Conservation (phyloP, 1,140 invertebrate species). For the Heliconius melpomene region DNA sequence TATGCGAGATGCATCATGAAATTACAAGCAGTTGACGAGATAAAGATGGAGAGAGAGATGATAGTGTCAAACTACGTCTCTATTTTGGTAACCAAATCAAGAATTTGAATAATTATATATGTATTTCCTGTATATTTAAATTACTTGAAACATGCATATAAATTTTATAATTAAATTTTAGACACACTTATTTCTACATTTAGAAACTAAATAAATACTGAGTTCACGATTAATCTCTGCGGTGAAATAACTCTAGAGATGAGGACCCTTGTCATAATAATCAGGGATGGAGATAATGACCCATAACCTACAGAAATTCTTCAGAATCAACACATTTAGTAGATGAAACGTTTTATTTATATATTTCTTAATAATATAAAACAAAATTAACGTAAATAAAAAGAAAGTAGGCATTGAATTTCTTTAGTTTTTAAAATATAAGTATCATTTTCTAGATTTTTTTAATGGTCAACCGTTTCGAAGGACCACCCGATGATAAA, state of each 20-base stretch:
- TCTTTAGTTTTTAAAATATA: too few relatives aligned
- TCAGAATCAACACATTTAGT: conserved; percentile 14
- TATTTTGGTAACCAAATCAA: too few relatives aligned
- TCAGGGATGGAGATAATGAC: conserved; percentile 24
- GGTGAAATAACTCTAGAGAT: conserved; percentile 18
- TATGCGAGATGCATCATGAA: too few relatives aligned
- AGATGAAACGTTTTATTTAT: neutral
- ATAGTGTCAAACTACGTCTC: too few relatives aligned
- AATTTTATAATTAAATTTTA: neutral
- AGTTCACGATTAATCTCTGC: conserved; percentile 7
- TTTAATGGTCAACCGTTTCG: too few relatives aligned
- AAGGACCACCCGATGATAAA: too few relatives aligned
- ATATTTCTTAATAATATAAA: neutral
- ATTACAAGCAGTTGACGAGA: too few relatives aligned
- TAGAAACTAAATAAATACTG: conserved; percentile 1
- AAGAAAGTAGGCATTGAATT: neutral
- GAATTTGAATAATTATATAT: too few relatives aligned
- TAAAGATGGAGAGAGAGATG: too few relatives aligned
- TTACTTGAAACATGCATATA: too few relatives aligned
- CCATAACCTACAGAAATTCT: conserved; percentile 19
- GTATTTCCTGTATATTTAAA: too few relatives aligned
- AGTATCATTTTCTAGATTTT: too few relatives aligned
- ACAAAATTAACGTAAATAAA: neutral
- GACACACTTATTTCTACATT: neutral
- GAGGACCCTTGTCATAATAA: conserved; percentile 26